A percentile compares a stretch with the other conserved stretches of the same genome.
Evolutionary conservation across 92 coral and sea anemone genomes (phyloP).

Genomic region (Anthopleura xanthogrammica): DNA sequence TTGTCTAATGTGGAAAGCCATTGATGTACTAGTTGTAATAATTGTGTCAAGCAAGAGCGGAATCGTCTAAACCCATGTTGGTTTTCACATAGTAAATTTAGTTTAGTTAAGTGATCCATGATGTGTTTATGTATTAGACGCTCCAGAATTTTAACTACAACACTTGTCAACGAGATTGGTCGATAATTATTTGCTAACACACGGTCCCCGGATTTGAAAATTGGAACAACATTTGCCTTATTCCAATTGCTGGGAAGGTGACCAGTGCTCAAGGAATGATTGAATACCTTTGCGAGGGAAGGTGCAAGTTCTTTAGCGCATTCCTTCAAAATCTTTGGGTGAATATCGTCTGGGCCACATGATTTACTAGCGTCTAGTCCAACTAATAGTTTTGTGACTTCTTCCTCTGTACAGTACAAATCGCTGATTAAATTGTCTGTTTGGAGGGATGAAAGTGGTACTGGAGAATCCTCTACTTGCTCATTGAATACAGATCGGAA

Average conservation of each 20-base stretch:
- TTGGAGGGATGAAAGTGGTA: not conserved
- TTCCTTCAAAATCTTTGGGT: conserved; percentile 26
- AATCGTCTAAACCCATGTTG: conserved; percentile 44
- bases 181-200: conserved; percentile 39
- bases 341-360: conserved; percentile 3
- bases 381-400: not conserved
- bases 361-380: conserved; percentile 1
- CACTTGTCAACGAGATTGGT: conserved; percentile 45
- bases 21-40: conserved; percentile 37
- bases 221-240: conserved; percentile 39
- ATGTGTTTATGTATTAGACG: conserved; percentile 46
- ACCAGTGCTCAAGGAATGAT: conserved; percentile 33
- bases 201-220: conserved; percentile 43
- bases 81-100: conserved; percentile 17
- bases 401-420: not conserved
- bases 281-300: conserved; percentile 28
- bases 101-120: conserved; percentile 31
- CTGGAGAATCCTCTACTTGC: not conserved
- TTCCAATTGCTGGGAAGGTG: conserved; percentile 46
- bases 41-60: conserved; percentile 43
- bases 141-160: conserved; percentile 42
- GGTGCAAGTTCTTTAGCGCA: conserved; percentile 32
- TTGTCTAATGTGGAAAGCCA: conserved; percentile 30
- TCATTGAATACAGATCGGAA: conserved; percentile 8
- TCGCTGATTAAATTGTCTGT: not conserved